phyloP scores from a whole-genome alignment of 1,140 invertebrate genomes.

The Camponotus vicinus region DNA sequence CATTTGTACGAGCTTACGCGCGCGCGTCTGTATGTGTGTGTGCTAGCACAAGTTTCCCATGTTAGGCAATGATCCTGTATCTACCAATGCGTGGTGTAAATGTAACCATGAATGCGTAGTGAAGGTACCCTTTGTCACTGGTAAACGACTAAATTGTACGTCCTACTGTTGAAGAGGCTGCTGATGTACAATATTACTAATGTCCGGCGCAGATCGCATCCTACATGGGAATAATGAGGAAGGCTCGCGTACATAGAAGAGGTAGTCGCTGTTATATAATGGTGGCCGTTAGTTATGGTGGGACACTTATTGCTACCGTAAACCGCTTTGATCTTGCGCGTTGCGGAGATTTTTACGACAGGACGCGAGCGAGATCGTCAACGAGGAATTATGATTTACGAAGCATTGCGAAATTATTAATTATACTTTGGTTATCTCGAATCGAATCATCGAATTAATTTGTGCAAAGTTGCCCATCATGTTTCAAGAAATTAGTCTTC shows the following conservation, averaged over 20 bases:
- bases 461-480: not conserved
- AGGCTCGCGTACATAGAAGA: constrained; percentile 37
- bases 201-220: constrained; percentile 66
- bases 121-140: constrained; percentile 69
- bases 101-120: constrained; percentile 69
- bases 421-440: not conserved
- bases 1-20: constrained; percentile 15
- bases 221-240: constrained; percentile 66
- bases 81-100: constrained; percentile 54
- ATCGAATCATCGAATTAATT: not conserved
- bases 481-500: not conserved
- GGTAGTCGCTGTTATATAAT: not conserved
- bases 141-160: constrained; percentile 75
- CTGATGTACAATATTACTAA: constrained; percentile 74
- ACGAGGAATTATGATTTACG: constrained; percentile 28
- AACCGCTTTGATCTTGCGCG: constrained; percentile 49
- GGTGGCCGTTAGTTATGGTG: constrained; percentile 31
- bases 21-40: not conserved
- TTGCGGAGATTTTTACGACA: constrained; percentile 39
- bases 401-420: constrained; percentile 30
- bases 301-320: constrained; percentile 42
- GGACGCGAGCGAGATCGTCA: constrained; percentile 3
- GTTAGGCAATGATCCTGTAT: constrained; percentile 66
- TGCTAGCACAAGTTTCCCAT: constrained; percentile 34
- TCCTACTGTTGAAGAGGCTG: constrained; percentile 56